A percentile compares a stretch with the other conserved stretches of the same genome.
phyloP scores from a whole-genome alignment of 1,140 invertebrate genomes.

The Centruroides vittatus region DNA sequence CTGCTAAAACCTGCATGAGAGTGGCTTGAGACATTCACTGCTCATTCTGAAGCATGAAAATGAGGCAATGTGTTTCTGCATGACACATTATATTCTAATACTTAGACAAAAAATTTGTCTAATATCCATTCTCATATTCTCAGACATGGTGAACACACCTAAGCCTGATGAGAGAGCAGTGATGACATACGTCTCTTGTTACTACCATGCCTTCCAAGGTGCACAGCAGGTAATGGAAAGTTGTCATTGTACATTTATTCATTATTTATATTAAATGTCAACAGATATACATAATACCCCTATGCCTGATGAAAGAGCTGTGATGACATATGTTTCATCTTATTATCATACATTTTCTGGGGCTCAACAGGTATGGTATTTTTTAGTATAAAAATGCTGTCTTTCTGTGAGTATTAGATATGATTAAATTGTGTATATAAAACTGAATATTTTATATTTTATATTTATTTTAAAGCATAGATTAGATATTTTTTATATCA shows the following conservation, averaged over 20 bases:
- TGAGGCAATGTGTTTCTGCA: no score
- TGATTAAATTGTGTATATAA: background rate
- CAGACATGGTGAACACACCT: slow-evolving; percentile 94
- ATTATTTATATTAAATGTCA: slow-evolving; percentile 9
- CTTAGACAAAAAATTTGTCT: no score
- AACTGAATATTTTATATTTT: background rate
- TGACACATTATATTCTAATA: no score
- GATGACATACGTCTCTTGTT: slow-evolving; percentile 97
- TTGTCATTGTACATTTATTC: slow-evolving; percentile 1
- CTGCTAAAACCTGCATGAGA: no score
- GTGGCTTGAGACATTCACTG: no score
- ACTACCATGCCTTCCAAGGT: slow-evolving; percentile 97
- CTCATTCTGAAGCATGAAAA: no score
- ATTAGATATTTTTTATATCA: no score
- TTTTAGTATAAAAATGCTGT: background rate
- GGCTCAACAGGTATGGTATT: slow-evolving; percentile 73
- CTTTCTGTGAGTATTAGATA: background rate
- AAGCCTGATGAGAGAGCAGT: slow-evolving; percentile 95
- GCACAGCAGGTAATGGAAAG: slow-evolving; percentile 73
- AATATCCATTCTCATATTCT: slow-evolving; percentile 23
- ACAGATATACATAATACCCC: slow-evolving; percentile 96
- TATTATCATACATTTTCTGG: slow-evolving; percentile 99
- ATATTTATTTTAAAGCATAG: no score
- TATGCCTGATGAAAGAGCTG: slow-evolving; percentile 95
- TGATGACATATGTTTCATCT: slow-evolving; percentile 99